phyloP scores from a whole-genome alignment of 2,797 vertebrate species.

The Pseudotriccus pelzelni region DNA sequence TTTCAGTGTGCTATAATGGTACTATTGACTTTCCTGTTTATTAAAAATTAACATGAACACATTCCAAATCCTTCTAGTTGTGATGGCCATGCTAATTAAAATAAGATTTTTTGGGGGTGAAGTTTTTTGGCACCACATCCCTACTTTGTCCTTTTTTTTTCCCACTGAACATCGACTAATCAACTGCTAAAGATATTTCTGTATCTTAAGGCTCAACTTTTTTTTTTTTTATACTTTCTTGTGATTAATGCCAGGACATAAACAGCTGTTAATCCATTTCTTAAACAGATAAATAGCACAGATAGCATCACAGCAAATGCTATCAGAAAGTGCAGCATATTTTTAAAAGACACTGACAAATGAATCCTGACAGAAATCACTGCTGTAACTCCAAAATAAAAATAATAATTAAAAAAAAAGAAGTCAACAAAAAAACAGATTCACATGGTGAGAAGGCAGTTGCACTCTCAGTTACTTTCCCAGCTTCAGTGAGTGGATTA shows the following conservation, averaged over 20 bases:
- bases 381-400: not conserved
- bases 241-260: not conserved
- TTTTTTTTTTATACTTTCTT: not conserved
- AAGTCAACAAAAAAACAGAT: not conserved
- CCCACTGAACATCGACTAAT: not conserved
- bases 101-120: not conserved
- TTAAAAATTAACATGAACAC: conserved; percentile 46
- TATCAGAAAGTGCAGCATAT: not conserved
- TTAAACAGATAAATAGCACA: not conserved
- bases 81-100: not conserved
- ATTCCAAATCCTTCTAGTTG: not conserved
- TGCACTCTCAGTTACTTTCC: not conserved
- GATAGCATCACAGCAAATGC: not conserved
- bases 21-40: conserved; percentile 8
- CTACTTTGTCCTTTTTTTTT: not conserved
- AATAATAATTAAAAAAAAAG: not conserved
- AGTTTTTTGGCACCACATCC: not conserved
- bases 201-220: not conserved
- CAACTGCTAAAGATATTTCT: not conserved
- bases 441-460: not conserved
- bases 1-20: conserved; percentile 5
- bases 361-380: not conserved
- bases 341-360: conserved; percentile 31
- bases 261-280: not conserved
- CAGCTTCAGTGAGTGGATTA: not conserved